phyloP scores from a whole-genome alignment of 2,888 invertebrate species.

The Sarcophaga variegata region DNA sequence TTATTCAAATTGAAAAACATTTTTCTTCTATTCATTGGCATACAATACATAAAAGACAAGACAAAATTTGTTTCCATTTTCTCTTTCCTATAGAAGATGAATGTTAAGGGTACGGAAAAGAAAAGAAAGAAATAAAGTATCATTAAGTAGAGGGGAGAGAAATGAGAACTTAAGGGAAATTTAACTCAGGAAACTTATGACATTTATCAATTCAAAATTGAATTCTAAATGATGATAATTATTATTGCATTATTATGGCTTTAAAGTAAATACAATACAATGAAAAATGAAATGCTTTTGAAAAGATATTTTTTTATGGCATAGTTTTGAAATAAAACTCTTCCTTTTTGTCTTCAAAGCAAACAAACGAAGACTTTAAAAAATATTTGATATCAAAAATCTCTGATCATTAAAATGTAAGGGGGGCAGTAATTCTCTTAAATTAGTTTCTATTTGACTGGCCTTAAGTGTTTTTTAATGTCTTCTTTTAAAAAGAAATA shows the following conservation, averaged over 20 bases:
- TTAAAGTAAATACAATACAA: not conserved
- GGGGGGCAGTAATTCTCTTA: not conserved
- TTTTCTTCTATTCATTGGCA: not conserved
- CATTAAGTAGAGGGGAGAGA: not conserved
- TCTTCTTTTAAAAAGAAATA: not conserved
- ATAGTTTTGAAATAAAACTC: not conserved
- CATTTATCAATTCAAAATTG: constrained; percentile 63
- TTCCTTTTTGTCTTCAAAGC: not conserved
- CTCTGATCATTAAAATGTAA: not conserved
- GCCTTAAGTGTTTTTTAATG: not conserved
- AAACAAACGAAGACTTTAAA: too few species aligned
- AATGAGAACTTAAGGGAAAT: not conserved
- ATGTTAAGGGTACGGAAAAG: not conserved
- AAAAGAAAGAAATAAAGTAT: not conserved
- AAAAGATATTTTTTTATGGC: not conserved
- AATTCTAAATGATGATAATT: constrained; percentile 54
- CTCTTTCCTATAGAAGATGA: not conserved
- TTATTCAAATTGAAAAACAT: constrained; percentile 22
- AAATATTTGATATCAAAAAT: too few species aligned
- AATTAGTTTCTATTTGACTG: not conserved
- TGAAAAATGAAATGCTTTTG: not conserved
- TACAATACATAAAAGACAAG: not conserved
- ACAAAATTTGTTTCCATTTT: too few species aligned
- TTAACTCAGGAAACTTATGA: constrained; percentile 33
- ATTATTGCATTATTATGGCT: constrained; percentile 45